Conservation (phyloP, 2,888 invertebrate genomes). For the Autographa gamma region DNA sequence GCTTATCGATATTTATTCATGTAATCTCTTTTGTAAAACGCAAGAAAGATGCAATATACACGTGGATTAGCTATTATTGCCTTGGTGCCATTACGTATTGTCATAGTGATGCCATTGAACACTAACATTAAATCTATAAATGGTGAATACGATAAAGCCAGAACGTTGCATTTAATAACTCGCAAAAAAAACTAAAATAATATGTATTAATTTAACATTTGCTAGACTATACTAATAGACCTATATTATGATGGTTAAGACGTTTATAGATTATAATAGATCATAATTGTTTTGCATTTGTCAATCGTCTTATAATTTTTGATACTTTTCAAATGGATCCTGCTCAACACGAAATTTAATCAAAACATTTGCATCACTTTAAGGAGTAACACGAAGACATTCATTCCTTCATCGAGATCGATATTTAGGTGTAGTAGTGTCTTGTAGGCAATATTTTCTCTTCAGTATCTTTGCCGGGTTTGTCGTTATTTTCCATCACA, state of each 20-base stretch:
- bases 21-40: conserved; percentile 49
- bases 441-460: not conserved
- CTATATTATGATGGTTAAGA: no score
- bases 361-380: no score
- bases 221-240: no score
- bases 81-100: conserved; percentile 15
- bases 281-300: no score
- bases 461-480: conserved; percentile 1
- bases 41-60: conserved; percentile 32
- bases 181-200: not conserved
- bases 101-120: conserved; percentile 12
- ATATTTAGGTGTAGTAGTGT: not conserved
- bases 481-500: conserved; percentile 30
- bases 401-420: no score
- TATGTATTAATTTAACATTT: no score
- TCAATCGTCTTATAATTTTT: no score
- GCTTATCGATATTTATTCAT: conserved; percentile 61
- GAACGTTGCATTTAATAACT: no score
- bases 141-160: no score
- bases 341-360: no score
- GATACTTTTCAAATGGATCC: no score
- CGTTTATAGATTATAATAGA: not conserved
- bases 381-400: no score
- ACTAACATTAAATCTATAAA: not conserved
- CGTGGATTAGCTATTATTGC: conserved; percentile 28